Evolutionary conservation across 2,888 invertebrate genomes (phyloP), one percentile per base, ranked within the genome.

Genomic region (Dicranocentrus wangi): DNA sequence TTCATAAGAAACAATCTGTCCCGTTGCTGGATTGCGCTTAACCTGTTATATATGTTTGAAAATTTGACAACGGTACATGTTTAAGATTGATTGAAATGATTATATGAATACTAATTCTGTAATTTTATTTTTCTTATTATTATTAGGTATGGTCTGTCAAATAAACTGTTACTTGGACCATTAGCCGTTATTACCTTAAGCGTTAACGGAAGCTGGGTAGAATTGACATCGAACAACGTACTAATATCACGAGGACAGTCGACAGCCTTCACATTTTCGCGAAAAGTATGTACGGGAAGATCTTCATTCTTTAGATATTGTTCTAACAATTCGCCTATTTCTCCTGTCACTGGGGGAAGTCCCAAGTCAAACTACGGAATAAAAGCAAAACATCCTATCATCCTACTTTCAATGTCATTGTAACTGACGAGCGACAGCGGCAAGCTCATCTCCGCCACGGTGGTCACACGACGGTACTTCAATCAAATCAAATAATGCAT

Each of bases 11-110:
- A 92, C 89, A 81, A 96, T 92, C 88, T 93, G 90, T 3, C 96
- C 96, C 0, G 93, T 94, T 32, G 92, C 90, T 0, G 92, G 92
- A 89, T 97, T 93, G 86, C 96, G 90, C 83, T 93, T 91, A 1
- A 93, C 92, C 91, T 92, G 7, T 5, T 53, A 32, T 3, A 7
- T 32, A 32, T 32, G 32, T 7, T 7, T 32, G 3, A 7, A 32
- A 32, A 32, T 32, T 32, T 7, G 32, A 10, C 32, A 32, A 32
- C 32, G n/a, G n/a, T n/a, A n/a, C n/a, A n/a, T n/a, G n/a, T n/a
- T n/a, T n/a, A n/a, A n/a, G n/a, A n/a, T n/a, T n/a, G n/a, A n/a
- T n/a, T n/a, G n/a, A n/a, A n/a, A n/a, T n/a, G n/a, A n/a, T n/a
- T n/a, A n/a, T n/a, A n/a, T n/a, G n/a, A n/a, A n/a, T n/a, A n/a